These are phyloP conservation scores for Acrossocheilus fasciatus DNA, from an alignment of 2,797 vertebrate genomes.

Conservation along the genomic window DNA sequence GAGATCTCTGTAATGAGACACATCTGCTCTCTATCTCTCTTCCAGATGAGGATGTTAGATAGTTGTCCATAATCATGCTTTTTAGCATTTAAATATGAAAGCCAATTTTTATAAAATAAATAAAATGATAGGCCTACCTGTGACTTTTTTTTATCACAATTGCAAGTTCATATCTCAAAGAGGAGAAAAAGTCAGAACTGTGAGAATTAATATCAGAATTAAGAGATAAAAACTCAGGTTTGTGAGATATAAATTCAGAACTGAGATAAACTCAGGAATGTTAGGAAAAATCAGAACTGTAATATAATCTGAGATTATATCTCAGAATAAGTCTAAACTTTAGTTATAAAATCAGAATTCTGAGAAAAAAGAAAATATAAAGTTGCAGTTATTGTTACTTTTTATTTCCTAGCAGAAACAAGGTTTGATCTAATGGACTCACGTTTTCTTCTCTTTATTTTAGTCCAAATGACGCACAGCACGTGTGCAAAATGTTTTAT, in stretches of 20 bases:
- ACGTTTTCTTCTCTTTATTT: neutral
- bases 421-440: neutral
- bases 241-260: neutral
- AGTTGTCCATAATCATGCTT: neutral
- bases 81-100: neutral
- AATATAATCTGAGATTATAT: neutral
- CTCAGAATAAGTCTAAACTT: neutral
- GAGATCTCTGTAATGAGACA: slow-evolving; percentile 6
- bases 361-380: neutral
- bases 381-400: neutral
- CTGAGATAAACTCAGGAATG: neutral
- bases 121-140: neutral
- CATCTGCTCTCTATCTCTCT: neutral
- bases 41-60: neutral
- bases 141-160: neutral
- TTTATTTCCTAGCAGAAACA: neutral
- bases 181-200: neutral
- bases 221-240: neutral
- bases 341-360: neutral
- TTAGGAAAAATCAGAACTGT: neutral
- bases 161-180: neutral
- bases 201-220: neutral
- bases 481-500: neutral
- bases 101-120: neutral
- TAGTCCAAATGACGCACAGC: neutral